Evolutionary conservation across 1,140 invertebrate species (phyloP), one percentile per base, ranked within the genome.

Genomic region (Thaumatotibia leucotreta): DNA sequence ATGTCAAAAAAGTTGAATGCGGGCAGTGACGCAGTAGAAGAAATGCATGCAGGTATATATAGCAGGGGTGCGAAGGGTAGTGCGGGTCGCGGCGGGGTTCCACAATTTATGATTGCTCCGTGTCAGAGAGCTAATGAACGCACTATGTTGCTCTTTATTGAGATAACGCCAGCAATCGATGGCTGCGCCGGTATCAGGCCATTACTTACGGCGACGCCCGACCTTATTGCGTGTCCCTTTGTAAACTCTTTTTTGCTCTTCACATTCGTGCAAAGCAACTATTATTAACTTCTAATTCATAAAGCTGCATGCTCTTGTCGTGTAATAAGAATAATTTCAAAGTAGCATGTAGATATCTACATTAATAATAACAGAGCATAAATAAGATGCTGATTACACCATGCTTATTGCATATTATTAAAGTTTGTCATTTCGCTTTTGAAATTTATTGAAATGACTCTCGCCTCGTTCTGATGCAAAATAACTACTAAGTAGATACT

Each of bases 121-220:
- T 86, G 88, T 90, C 86, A 90, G 83, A 84, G 88, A 86, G 83
- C 82, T 90, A 90, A 90, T 88, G 88, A 88, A 86, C 80, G 81
- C 84, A 84, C 84, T 84, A 83, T 83, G 85, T 84, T 89, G 83
- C 77, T 84, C 88, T 90, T 88, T 90, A 90, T 90, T 90, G 87
- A 90, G 86, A 88, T 88, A 87, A 87, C 80, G 81, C 81, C 77
- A 67, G 84, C 87, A 87, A 85, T 89, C 86, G 85, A 87, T 86
- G 81, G 76, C 74, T 63, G 72, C 66, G 70, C 70, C 72, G 73
- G 66, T 72, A 77, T 78, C 76, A 68, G 72, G 71, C 76, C 88
- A 86, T 90, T 84, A 90, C 81, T 90, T 87, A 90, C 77, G 75
- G 78, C 84, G 72, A 70, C 78, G 82, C 70, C 76, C 68, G 80